Evolutionary conservation across 2,797 vertebrate species (phyloP).

Genomic region (Cuniculus paca): DNA sequence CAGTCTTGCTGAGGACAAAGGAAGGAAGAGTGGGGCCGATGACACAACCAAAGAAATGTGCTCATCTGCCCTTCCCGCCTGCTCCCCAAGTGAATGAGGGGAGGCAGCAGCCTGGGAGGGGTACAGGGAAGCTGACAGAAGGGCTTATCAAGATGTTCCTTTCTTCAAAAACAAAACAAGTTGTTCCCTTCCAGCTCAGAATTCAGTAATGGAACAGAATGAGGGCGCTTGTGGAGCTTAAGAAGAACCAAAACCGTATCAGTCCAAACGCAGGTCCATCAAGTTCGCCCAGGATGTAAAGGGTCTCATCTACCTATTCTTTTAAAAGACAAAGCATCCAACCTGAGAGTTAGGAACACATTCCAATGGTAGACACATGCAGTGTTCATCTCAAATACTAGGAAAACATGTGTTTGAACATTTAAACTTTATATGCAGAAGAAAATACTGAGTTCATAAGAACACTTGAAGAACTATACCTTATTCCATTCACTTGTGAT

Average conservation of each 20-base stretch:
- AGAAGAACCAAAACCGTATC: background rate
- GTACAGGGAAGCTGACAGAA: background rate
- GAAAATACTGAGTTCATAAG: background rate
- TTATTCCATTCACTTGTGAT: conserved; percentile 94
- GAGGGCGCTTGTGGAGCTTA: background rate
- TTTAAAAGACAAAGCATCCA: background rate
- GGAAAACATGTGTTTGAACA: background rate
- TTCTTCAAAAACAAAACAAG: background rate
- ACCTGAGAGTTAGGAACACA: background rate
- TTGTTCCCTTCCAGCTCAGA: background rate
- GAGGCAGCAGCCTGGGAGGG: background rate
- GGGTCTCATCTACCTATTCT: background rate
- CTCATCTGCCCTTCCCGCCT: background rate
- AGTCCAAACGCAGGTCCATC: background rate
- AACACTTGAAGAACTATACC: conserved; percentile 86
- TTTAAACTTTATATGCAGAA: conserved; percentile 7
- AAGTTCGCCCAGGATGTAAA: background rate
- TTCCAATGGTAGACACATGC: background rate
- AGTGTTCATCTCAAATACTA: background rate
- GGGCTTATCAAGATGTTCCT: background rate
- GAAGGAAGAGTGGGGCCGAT: background rate
- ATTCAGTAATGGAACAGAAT: background rate
- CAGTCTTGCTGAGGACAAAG: background rate
- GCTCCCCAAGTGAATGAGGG: background rate
- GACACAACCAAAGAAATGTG: background rate